Evolutionary conservation across 2,888 invertebrate genomes (phyloP), one percentile per base, ranked within the genome.

Genomic region (Athalia rosae): DNA sequence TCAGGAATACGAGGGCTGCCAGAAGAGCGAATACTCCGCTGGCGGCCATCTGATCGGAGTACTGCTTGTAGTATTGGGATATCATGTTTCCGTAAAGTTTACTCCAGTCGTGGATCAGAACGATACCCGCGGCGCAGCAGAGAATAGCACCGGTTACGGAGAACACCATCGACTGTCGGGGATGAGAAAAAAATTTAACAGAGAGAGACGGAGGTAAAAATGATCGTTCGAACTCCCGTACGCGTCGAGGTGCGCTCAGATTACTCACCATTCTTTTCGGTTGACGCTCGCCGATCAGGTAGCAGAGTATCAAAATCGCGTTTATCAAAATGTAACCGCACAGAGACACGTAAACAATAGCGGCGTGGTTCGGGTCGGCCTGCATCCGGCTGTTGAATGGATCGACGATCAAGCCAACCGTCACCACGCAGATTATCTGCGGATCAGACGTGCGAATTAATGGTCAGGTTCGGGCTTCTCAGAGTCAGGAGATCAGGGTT

Each of bases 281-380:
- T 15, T 92, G 89, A 0, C 91, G 90, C 84, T 94, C 94, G 47
- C 93, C 93, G 58, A 93, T 89, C 77, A 93, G 84, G 81, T 93
- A 91, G 41, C 93, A 92, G 81, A 93, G 87, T 76, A 94, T 90
- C 80, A 94, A 85, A 66, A 94, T 91, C 0, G 91, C 90, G 77
- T 93, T 93, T 87, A 94, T 93, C 81, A 94, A 91, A 84, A 94
- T 92, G 87, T 91, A 94, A 79, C 94, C 93, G 45, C 93, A 92
- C 86, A 92, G 93, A 6, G 94, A 91, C 4, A 93, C 93, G 89
- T 93, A 94, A 87, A 94, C 92, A 81, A 94, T 90, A 0, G 93
- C 94, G 59, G 93, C 92, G 84, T 94, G 91, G 81, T 91, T 89
- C 89, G 87, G 90, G 87, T 88, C 92, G 83, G 89, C 92, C 87